Percentiles rank a stretch among this genome's conserved stretches.
Conservation (phyloP, 2,797 vertebrate genomes). For the Sebastolobus alascanus region DNA sequence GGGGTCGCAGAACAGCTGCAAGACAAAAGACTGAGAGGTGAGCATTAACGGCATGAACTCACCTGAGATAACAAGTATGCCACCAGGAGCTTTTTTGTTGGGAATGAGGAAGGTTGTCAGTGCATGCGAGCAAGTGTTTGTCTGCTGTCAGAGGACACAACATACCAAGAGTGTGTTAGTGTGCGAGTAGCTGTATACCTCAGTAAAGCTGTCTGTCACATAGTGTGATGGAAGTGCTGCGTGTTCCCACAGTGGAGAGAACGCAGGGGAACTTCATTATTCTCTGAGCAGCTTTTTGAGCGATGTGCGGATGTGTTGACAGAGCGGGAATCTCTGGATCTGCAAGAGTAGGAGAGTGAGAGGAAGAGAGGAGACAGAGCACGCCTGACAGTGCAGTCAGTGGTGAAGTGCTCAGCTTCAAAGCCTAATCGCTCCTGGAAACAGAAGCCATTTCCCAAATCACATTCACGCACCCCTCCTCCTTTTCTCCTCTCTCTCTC, state of each 20-base stretch:
- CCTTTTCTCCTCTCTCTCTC: slow-evolving; percentile 51
- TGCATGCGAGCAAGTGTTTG: slow-evolving; percentile 37
- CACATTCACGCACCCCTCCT: slow-evolving; percentile 51
- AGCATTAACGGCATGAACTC: slow-evolving; percentile 55
- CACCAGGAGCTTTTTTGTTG: slow-evolving; percentile 28
- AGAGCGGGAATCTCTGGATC: slow-evolving; percentile 64
- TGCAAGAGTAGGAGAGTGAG: slow-evolving; percentile 51
- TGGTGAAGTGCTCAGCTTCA: slow-evolving; percentile 76
- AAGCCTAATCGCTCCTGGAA: slow-evolving; percentile 78
- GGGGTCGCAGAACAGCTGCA: slow-evolving; percentile 47
- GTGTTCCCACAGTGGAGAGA: slow-evolving; percentile 62
- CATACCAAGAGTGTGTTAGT: slow-evolving; percentile 23
- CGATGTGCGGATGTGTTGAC: slow-evolving; percentile 68
- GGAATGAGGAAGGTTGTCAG: slow-evolving; percentile 7
- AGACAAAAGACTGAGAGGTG: slow-evolving; percentile 72
- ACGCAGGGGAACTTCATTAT: slow-evolving; percentile 77
- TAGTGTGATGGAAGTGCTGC: slow-evolving; percentile 62
- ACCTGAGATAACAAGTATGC: slow-evolving; percentile 54
- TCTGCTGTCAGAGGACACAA: slow-evolving; percentile 38
- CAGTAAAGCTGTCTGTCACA: slow-evolving; percentile 66
- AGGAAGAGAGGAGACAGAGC: slow-evolving; percentile 53
- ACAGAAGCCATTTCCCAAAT: slow-evolving; percentile 82
- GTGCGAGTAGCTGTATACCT: slow-evolving; percentile 16
- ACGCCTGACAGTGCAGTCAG: slow-evolving; percentile 70
- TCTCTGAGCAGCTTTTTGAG: slow-evolving; percentile 71